Conservation (phyloP, 2,113 vertebrate genomes). For the Saccopteryx leptura region DNA sequence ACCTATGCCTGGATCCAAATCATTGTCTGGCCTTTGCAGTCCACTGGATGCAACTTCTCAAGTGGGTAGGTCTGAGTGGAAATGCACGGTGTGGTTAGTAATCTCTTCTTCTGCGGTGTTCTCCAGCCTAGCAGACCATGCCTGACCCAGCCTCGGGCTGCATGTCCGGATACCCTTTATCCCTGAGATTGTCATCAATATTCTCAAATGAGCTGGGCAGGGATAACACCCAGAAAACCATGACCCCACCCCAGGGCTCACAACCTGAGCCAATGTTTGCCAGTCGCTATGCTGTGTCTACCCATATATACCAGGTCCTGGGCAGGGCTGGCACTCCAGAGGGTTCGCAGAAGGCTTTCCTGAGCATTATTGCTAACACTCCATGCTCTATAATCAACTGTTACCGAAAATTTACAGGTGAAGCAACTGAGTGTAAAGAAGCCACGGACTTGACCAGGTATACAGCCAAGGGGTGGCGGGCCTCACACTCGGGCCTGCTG, state of each 20-base stretch:
- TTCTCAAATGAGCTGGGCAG: not conserved
- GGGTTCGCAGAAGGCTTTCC: not conserved
- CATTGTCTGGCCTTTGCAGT: too few species aligned
- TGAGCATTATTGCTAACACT: too few species aligned
- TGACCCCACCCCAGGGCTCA: accelerated
- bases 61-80: slow-evolving; percentile 64
- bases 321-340: not conserved
- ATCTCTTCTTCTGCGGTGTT: slow-evolving; percentile 73
- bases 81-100: not conserved
- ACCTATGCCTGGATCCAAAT: not conserved
- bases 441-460: not conserved
- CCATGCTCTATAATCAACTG: accelerated
- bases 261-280: not conserved
- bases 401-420: not conserved
- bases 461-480: accelerated
- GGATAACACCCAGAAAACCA: not conserved
- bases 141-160: not conserved
- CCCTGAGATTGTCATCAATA: not conserved
- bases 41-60: accelerated
- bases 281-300: too few species aligned
- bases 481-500: not conserved
- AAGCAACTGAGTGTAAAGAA: not conserved
- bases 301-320: accelerated
- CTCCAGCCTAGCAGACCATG: not conserved
- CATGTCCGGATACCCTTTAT: not conserved